Percentiles rank a stretch among this genome's conserved stretches.
phyloP scores from a whole-genome alignment of 1,140 invertebrate species.

The Prorops nasuta region DNA sequence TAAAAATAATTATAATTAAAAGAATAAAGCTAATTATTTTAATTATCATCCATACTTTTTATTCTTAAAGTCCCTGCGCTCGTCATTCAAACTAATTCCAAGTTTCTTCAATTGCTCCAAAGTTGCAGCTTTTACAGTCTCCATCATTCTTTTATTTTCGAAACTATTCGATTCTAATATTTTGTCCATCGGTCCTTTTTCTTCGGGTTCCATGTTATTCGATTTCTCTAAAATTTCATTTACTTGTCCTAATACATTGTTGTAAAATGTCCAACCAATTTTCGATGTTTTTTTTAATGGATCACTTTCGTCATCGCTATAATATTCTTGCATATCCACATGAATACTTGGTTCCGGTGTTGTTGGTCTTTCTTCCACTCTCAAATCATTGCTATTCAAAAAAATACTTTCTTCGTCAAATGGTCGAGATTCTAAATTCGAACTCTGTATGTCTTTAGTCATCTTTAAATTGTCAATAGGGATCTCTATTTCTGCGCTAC shows the following conservation, averaged over 20 bases:
- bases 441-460: neutral
- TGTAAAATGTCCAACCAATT: slow-evolving; percentile 67
- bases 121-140: slow-evolving; percentile 54
- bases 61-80: too few relatives aligned
- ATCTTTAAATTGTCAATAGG: slow-evolving; percentile 7
- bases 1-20: neutral
- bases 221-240: slow-evolving; percentile 57
- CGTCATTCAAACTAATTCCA: slow-evolving; percentile 51
- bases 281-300: slow-evolving; percentile 54
- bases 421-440: slow-evolving; percentile 26
- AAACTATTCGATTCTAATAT: slow-evolving; percentile 10
- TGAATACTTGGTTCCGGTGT: slow-evolving; percentile 63
- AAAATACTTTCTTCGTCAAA: slow-evolving; percentile 53
- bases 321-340: slow-evolving; percentile 63
- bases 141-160: slow-evolving; percentile 37
- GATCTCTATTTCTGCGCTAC: too few relatives aligned
- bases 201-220: slow-evolving; percentile 16
- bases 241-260: slow-evolving; percentile 63
- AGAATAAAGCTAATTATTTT: neutral
- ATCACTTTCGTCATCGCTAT: slow-evolving; percentile 55
- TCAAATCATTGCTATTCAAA: slow-evolving; percentile 54
- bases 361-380: slow-evolving; percentile 56
- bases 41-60: slow-evolving; percentile 25
- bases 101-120: slow-evolving; percentile 55
- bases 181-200: slow-evolving; percentile 12